Percentiles rank a stretch among this genome's conserved stretches.
Evolutionary conservation across 92 coral and sea anemone genomes (phyloP).

Genomic region (Epizoanthus stellaris): DNA sequence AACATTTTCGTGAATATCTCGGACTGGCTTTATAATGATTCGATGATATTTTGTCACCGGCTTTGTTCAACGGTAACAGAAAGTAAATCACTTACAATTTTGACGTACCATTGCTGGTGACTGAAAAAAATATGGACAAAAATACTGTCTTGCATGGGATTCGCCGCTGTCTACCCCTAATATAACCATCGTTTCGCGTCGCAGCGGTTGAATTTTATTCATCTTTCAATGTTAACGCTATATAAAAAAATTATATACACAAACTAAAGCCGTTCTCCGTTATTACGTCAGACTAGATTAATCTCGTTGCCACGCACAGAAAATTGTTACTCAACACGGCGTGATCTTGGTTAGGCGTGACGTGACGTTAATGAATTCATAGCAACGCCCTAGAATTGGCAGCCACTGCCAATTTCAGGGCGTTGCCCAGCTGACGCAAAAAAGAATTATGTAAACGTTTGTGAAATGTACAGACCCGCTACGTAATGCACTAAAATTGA

Average conservation of each 20-base stretch:
- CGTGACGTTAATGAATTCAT: conserved; percentile 32
- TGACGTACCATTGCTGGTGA: conserved; percentile 32
- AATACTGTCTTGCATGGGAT: conserved; percentile 28
- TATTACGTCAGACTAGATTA: conserved; percentile 30
- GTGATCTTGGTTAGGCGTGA: conserved; percentile 33
- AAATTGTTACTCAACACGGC: conserved; percentile 26
- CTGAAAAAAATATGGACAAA: conserved; percentile 25
- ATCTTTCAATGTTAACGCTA: conserved; percentile 13
- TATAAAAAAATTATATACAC: conserved; percentile 15
- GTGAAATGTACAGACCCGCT: conserved; percentile 39
- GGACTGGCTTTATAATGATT: too few relatives aligned
- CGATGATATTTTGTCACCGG: background rate
- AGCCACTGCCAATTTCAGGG: conserved; percentile 27
- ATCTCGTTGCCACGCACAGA: conserved; percentile 30
- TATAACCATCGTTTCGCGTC: conserved; percentile 27
- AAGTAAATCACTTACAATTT: conserved; percentile 20
- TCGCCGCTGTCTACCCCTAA: conserved; percentile 26
- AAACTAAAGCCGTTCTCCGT: conserved; percentile 25
- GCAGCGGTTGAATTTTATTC: conserved; percentile 31
- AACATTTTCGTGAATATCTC: too few relatives aligned
- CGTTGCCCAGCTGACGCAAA: conserved; percentile 32
- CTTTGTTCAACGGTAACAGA: conserved; percentile 30
- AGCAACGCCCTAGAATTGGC: conserved; percentile 31
- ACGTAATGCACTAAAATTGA: conserved; percentile 46
- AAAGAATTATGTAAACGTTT: conserved; percentile 33